Base-by-base conservation (phyloP, 2,113 vertebrate species). In the Ifrita kowaldi region DNA sequence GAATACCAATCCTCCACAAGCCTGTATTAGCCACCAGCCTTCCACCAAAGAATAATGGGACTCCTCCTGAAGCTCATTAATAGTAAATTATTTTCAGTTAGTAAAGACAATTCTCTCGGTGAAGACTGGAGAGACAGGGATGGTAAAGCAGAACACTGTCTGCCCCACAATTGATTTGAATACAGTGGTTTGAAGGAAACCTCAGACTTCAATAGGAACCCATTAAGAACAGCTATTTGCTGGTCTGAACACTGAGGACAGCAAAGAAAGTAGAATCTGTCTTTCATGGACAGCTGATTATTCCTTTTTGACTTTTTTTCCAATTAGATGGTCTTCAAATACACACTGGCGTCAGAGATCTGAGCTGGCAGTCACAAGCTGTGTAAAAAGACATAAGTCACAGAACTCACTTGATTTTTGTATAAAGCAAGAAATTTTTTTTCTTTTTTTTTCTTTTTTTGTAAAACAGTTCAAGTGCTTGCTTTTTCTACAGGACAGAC, bases 71-170 rank as follows among this genome's bases (percentile, higher is more conserved):
- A 16, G 28, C n/a, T 86, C 90, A 88, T 95, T 92, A 91, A 89
- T 63, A 89, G 65, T 77, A 94, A 78, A 95, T 92, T 90, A 80
- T 93, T 95, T 95, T 79, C 92, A 87, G 67, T 89, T 73, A 86
- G 47, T 70, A 63, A 81, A 80, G 75, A 53, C 10, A 1, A 77
- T 67, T 88, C 64, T 89, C 85, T 92, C 6, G 0, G 76, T 68
- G 81, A 95, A 93, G 60, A 78, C 91, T 89, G 28, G 82, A 97
- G 81, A 97, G 94, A 39, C n/a, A 30, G 79, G 84, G 35, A 91
- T 7, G 16, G 74, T 20, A 74, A 30, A 79, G 60, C 35, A 91
- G 81, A 93, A 92, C 41, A 49, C 55, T 89, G 67, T 71, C 93
- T 95, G 86, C 35, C 71, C 42, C 64, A 65, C 73, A 92, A 93